Conservation (phyloP, 2,888 invertebrate genomes). For the Watsonalla cultraria region DNA sequence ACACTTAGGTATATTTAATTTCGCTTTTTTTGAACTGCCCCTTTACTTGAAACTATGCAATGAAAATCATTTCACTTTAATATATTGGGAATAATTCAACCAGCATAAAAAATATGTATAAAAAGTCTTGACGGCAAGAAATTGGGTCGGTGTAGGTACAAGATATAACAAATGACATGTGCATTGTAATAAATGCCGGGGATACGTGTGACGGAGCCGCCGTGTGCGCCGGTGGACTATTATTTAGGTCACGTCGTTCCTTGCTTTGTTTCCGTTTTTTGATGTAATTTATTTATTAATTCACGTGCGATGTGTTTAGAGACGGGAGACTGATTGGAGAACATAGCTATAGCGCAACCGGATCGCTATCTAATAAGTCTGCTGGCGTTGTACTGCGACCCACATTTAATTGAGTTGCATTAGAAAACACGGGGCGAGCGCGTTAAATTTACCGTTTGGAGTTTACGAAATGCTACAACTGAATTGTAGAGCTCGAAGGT, state of each 20-base stretch:
- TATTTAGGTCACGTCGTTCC: background rate
- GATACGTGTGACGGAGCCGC: background rate
- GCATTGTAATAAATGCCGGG: constrained; percentile 1
- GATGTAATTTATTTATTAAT: background rate
- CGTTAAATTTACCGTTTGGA: constrained; percentile 72
- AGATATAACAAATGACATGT: background rate
- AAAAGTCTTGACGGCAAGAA: constrained; percentile 4
- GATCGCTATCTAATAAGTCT: constrained; percentile 31
- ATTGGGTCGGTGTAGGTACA: background rate
- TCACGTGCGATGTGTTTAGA: constrained; percentile 1
- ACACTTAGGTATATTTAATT: background rate
- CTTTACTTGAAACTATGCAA: constrained; percentile 12
- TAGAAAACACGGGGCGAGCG: constrained; percentile 69
- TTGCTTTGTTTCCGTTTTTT: background rate
- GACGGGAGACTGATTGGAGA: constrained; percentile 26
- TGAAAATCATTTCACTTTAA: background rate
- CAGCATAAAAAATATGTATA: too few species aligned
- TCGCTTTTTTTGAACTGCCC: constrained; percentile 12
- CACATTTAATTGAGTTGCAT: constrained; percentile 69
- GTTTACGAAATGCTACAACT: constrained; percentile 75
- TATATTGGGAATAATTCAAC: background rate
- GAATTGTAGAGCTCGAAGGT: constrained; percentile 67
- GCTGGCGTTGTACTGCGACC: constrained; percentile 57
- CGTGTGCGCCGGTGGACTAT: background rate
- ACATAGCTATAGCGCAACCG: constrained; percentile 30